Evolutionary conservation across 2,797 vertebrate genomes (phyloP), one percentile per base, ranked within the genome.

Genomic region (Chromis chromis): DNA sequence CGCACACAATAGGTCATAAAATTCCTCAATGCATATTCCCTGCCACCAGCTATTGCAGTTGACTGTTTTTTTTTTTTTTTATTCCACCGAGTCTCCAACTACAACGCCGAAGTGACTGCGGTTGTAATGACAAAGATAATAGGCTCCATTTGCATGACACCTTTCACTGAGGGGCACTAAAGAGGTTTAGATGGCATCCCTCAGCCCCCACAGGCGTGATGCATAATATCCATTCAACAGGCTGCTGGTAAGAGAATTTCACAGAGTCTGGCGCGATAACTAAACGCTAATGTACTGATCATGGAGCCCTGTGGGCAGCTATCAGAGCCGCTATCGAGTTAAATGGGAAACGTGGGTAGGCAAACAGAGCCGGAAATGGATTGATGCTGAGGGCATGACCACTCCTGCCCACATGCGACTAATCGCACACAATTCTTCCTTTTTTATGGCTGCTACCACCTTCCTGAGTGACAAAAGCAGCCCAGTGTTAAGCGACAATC

Each of bases 81-180:
- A 83, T 88, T 83, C 78, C 58, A 50, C 53, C 60, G 69, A 39
- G 79, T 79, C 77, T 78, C 78, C 44, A 19, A 70, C 70, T 36
- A 86, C 79, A 76, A 70, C 62, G 48, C 48, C 61, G 59, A 67
- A 78, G 79, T 54, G 68, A 62, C 79, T 74, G 55, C 17, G 8
- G 78, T 52, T 60, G 74, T 85, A 84, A 90, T 85, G 86, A 68
- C 67, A 70, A 76, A 78, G 65, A 91, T 90, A 91, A 91, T 81
- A 69, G 88, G 81, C 82, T 77, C 66, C 68, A 93, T 92, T 89
- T 91, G 87, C 90, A 88, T 91, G 89, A 85, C 86, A 90, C 87
- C 84, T 90, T 89, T 84, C 83, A 86, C 82, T 81, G 78, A 83
- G 81, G 85, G 66, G 78, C 84, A 82, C 75, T 85, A 81, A 87